A percentile compares a stretch with the other conserved stretches of the same genome.
phyloP scores from a whole-genome alignment of 2,797 vertebrate species.

The Dallia pectoralis region DNA sequence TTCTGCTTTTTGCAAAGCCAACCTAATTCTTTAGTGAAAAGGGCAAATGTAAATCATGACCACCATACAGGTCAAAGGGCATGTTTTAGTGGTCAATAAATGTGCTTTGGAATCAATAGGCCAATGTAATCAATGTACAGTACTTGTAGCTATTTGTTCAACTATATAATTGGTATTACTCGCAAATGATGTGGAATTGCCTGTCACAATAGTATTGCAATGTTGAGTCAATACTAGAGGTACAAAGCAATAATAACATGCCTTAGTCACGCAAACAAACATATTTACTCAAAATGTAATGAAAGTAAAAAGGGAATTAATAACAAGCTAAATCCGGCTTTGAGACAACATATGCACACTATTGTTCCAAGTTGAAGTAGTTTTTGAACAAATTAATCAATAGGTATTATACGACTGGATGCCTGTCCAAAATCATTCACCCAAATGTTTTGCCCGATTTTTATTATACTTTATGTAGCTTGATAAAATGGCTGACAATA shows the following conservation, averaged over 20 bases:
- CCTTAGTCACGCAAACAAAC: conserved; percentile 54
- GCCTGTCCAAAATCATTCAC: background rate
- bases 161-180: background rate
- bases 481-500: background rate
- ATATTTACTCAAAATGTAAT: conserved; percentile 57
- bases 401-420: background rate
- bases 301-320: conserved; percentile 31
- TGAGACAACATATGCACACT: conserved; percentile 45
- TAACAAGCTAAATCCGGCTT: conserved; percentile 42
- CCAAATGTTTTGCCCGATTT: background rate
- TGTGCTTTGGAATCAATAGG: conserved; percentile 31
- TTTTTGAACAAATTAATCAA: conserved; percentile 10
- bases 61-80: conserved; percentile 59
- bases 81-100: conserved; percentile 45
- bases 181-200: conserved; percentile 46
- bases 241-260: conserved; percentile 55
- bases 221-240: conserved; percentile 47
- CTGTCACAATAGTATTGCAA: conserved; percentile 47
- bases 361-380: conserved; percentile 27
- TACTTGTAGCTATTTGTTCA: conserved; percentile 7
- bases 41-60: conserved; percentile 72
- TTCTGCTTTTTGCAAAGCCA: conserved; percentile 32
- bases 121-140: conserved; percentile 21
- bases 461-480: background rate
- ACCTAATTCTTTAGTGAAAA: conserved; percentile 61